Evolutionary conservation across 2,888 invertebrate genomes (phyloP), one percentile per base, ranked within the genome.

Genomic region (Eupithecia vulgata): DNA sequence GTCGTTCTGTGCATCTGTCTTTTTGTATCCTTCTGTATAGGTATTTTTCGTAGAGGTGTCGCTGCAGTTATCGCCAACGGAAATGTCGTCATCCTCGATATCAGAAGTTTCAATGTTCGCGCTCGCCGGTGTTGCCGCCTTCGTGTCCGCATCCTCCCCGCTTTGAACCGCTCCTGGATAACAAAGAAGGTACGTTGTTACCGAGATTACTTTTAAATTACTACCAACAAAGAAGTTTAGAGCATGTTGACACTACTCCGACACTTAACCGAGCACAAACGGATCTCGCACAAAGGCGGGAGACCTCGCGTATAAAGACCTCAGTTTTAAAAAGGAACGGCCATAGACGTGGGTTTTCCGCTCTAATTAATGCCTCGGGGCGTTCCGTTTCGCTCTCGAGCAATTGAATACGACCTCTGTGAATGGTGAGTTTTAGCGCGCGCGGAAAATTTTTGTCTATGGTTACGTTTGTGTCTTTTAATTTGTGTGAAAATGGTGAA

Each of bases 321-420:
- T 89, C 90, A 89, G 89, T 90, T 92, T 91, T 90, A 89, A 92
- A 91, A 91, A 91, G 91, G 88, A 91, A 90, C 90, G 90, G 85
- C 90, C 87, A 89, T 90, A 91, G 91, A 91, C 85, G 83, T 88
- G 89, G 88, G 88, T 87, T 91, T 86, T 92, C 93, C 90, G 92
- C 93, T 93, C 94, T 94, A 94, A 94, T 94, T 94, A 94, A 93
- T 92, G 94, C 94, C 93, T 90, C 89, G 88, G 94, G 94, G 91
- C 92, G 92, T 91, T 90, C 91, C 90, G 87, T 90, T 91, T 87
- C 90, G 82, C 91, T 88, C 91, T 91, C 90, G 85, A 90, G 88
- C 89, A 88, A 90, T 89, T 91, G 91, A 92, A 93, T 91, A 87
- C 88, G 81, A 83, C 87, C 88, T 86, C 88, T 84, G 86, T 92